These are phyloP conservation scores for Eubucco bourcierii DNA, from an alignment of 2,113 vertebrate genomes.

Conservation along the genomic window DNA sequence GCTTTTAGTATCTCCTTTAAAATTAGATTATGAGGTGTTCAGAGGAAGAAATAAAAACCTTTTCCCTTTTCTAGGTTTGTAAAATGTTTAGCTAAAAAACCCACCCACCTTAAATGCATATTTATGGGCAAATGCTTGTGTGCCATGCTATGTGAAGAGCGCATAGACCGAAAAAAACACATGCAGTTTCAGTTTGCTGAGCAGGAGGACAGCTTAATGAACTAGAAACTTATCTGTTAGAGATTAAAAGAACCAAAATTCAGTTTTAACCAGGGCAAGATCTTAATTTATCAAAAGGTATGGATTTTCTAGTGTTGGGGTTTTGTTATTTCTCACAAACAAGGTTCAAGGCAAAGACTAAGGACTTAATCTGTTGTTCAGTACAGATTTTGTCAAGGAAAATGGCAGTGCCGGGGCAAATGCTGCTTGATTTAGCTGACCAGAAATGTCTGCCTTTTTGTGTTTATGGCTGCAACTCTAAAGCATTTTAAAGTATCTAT, in stretches of 20 bases:
- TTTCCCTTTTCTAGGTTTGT: background rate
- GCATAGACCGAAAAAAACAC: background rate
- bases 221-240: background rate
- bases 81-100: background rate
- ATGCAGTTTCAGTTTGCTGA: background rate
- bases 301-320: background rate
- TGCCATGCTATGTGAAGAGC: background rate
- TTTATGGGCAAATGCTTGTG: background rate
- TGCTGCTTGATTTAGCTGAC: background rate
- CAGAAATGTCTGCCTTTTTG: accelerated
- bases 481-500: background rate
- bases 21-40: background rate
- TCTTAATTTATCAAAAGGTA: background rate
- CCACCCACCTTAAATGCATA: background rate
- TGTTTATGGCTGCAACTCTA: background rate
- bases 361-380: background rate
- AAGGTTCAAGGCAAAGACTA: background rate
- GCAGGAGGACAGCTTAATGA: background rate
- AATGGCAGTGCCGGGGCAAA: background rate
- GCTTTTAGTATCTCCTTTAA: background rate
- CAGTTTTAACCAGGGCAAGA: background rate
- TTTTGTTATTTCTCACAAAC: background rate
- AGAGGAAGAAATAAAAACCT: background rate
- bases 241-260: background rate
- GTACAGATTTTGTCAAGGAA: background rate